Conservation (phyloP, 2,888 invertebrate species). For the Lobophora halterata region DNA sequence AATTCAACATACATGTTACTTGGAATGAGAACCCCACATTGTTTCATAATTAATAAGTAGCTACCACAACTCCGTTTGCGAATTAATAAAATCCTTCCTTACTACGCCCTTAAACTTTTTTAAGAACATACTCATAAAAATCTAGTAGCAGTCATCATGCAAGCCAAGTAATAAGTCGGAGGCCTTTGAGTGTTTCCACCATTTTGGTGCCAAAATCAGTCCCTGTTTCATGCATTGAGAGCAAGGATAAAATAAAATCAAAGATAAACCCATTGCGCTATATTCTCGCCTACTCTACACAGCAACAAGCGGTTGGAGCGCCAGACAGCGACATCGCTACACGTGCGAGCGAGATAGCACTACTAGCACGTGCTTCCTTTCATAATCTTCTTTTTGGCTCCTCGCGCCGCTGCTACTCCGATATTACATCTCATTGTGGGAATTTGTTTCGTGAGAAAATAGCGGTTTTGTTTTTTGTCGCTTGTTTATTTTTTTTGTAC, state of each 20-base stretch:
- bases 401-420: conserved; percentile 64
- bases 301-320: conserved; percentile 30
- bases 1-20: too few species aligned
- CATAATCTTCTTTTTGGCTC: conserved; percentile 68
- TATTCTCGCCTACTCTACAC: conserved; percentile 21
- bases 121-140: too few species aligned
- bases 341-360: conserved; percentile 43
- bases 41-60: too few species aligned
- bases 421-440: conserved; percentile 66
- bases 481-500: conserved; percentile 24
- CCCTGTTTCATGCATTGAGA: neutral
- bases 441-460: conserved; percentile 64
- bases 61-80: too few species aligned
- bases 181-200: too few species aligned
- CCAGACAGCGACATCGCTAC: conserved; percentile 39
- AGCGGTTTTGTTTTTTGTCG: conserved; percentile 36
- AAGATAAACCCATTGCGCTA: neutral
- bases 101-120: too few species aligned
- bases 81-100: too few species aligned
- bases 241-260: neutral
- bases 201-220: too few species aligned
- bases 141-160: too few species aligned
- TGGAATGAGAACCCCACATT: too few species aligned
- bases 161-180: too few species aligned
- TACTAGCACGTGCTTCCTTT: conserved; percentile 74